Base-by-base conservation (phyloP, 2,113 vertebrate genomes). In the Callaeas wilsoni region DNA sequence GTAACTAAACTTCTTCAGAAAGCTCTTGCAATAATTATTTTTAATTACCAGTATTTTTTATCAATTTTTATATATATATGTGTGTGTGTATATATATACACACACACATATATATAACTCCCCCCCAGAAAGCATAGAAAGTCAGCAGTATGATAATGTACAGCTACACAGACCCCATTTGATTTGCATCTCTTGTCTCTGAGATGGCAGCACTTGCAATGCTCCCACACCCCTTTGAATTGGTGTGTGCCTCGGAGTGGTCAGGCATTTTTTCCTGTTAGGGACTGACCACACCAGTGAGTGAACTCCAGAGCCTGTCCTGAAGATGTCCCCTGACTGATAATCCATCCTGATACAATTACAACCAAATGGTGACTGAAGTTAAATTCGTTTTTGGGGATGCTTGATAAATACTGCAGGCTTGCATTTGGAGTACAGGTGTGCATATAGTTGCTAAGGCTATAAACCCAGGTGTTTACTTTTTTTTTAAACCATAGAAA, bases 81-180 rank as follows among this genome's bases (percentile, higher is more conserved):
- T 11, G 16, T 23, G 7, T 47, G 4, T 16, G 3, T 25, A 5
- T 30, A 3, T 15, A 12, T 7, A 6, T 4, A 7, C 21, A 7
- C 35, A 19, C 46, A 13, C 20, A 29, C 11, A 10, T 37, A 7
- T 37, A 7, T 37, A 20, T 41, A 41, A 41, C 41, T n/a, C 41
- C 16, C 17, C 42, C 50, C 27, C 16, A 29, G 47, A 71, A 46
- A 55, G 44, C 25, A 11, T 62, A 33, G 35, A 64, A 50, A 55
- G 44, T 77, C 29, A 64, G 39, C 39, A 27, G 5, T 26, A 12
- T 37, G 33, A 27, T n/a, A n/a, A 53, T 35, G n/a, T n/a, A 20
- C 39, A 53, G 21, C 50, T 41, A n/a, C 26, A 55, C 26, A 55
- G 30, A 65, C 16, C 13, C 32, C 55, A 12, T 17, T 46, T 13